Evolutionary conservation across 2,888 invertebrate species (phyloP).

Genomic region (Heliothis peltigera): DNA sequence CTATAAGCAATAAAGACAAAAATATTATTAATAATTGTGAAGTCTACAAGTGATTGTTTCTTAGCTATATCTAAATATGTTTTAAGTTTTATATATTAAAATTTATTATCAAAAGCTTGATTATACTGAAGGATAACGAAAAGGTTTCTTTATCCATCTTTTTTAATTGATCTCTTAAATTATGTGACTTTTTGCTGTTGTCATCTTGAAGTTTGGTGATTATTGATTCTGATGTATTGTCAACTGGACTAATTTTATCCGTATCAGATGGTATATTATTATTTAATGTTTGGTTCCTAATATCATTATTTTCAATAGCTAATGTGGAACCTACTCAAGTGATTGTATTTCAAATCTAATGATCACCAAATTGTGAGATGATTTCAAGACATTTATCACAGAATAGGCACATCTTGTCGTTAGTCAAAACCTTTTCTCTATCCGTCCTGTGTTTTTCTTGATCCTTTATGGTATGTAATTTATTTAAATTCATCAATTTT

Average conservation of each 20-base stretch:
- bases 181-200: conserved; percentile 9
- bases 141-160: conserved; percentile 61
- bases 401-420: conserved; percentile 43
- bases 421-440: conserved; percentile 66
- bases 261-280: neutral
- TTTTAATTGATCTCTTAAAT: conserved; percentile 66
- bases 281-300: neutral
- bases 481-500: conserved; percentile 51
- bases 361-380: neutral
- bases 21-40: conserved; percentile 26
- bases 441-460: conserved; percentile 70
- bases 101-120: conserved; percentile 39
- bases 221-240: neutral
- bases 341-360: too few relatives aligned
- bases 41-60: conserved; percentile 37
- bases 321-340: too few relatives aligned
- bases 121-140: conserved; percentile 61
- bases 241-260: neutral
- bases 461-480: conserved; percentile 62
- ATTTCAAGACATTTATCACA: neutral
- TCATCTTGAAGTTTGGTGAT: neutral
- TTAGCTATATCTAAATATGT: conserved; percentile 57
- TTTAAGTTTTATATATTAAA: conserved; percentile 48
- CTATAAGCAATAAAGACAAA: conserved; percentile 55
- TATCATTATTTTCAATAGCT: neutral